These are phyloP conservation scores for Fregata magnificens DNA, from an alignment of 2,113 vertebrate genomes.

Conservation along the genomic window DNA sequence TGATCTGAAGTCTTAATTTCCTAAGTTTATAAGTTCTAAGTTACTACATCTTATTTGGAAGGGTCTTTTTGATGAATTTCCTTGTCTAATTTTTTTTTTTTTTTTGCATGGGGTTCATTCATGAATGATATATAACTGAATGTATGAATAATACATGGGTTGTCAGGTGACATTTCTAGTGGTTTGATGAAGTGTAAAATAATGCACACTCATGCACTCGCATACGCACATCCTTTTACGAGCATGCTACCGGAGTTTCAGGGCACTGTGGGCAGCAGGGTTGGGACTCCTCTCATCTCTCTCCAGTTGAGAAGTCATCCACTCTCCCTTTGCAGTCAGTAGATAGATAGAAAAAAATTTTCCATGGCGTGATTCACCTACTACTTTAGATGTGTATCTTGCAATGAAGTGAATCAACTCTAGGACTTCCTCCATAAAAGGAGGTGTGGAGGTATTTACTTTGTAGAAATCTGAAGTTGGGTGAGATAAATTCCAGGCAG, in stretches of 20 bases:
- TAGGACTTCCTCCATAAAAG: constrained; percentile 19
- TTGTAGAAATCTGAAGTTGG: not conserved
- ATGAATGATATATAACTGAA: not conserved
- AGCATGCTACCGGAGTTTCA: not conserved
- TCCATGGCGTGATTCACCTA: not conserved
- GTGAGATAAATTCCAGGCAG: not conserved
- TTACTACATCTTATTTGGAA: not conserved
- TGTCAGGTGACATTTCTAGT: not conserved
- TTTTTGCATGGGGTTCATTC: fast-evolving
- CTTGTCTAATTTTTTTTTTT: not conserved
- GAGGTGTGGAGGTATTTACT: constrained; percentile 7
- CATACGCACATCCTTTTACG: not conserved
- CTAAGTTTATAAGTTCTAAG: not conserved
- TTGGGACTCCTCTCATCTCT: not conserved
- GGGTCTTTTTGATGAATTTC: not conserved
- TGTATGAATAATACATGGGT: not conserved
- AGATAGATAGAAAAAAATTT: not conserved
- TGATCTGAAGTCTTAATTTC: not conserved
- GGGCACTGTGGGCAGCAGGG: not conserved
- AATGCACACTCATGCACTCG: not conserved
- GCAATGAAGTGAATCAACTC: not conserved
- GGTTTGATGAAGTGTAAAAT: not conserved
- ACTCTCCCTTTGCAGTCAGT: not conserved
- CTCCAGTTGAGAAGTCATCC: not conserved
- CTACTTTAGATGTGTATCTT: not conserved